Base-by-base conservation (phyloP, 2,888 invertebrate genomes). In the Thysanoteuthis rhombus region DNA sequence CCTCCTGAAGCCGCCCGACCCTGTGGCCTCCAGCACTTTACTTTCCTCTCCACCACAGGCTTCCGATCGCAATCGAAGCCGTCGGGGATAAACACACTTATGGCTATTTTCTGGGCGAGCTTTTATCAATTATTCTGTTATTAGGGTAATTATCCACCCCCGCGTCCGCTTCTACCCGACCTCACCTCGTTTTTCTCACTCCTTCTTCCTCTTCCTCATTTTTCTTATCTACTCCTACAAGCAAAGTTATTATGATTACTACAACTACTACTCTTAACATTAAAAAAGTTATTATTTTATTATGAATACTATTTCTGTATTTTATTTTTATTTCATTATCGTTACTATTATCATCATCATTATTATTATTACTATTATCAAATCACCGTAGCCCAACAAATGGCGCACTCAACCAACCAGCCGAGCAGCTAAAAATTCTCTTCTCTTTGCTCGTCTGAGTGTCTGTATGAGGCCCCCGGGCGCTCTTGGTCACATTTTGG, bases 41-140 rank as follows among this genome's bases (percentile, higher is more conserved):
- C 2, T 47, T 47, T 22, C 47, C 47, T 52, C 52, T 75, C 75
- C 75, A 1, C 75, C 16, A 12, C n/a, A 36, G 75, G 75, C 75
- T 75, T 75, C 75, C 75, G 75, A 75, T 75, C n/a, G 75, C 75
- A 75, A 75, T 75, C 75, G n/a, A 75, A n/a, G 75, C 75, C 75
- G n/a, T n/a, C n/a, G 75, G 75, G 75, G 75, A 75, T n/a, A 75
- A 75, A n/a, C n/a, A 75, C 75, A 75, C 75, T 75, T n/a, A 75
- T 75, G 75, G 75, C 12, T 75, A 75, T 75, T 75, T 75, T 75
- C 75, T 75, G 75, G n/a, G 16, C n/a, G 75, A 75, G n/a, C 75
- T 75, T 75, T 75, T 75, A 75, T n/a, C 75, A 75, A 75, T 75
- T 75, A 52, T 52, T 52, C 52, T 52, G 52, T 52, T 52, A 75